These are phyloP conservation scores for Formica selysi DNA, from an alignment of 1,140 invertebrate species.

Conservation along the genomic window DNA sequence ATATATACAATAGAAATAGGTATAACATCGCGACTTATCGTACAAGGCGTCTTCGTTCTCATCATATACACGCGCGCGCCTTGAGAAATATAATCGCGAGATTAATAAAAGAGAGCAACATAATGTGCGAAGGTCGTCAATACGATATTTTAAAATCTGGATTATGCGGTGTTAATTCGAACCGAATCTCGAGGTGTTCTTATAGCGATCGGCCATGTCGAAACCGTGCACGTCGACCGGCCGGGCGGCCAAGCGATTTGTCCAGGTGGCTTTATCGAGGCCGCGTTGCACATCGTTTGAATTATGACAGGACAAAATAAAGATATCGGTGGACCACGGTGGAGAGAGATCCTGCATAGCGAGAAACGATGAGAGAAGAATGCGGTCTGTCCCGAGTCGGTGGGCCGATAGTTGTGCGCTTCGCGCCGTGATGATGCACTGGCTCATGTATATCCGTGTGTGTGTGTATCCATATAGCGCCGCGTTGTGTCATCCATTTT, in stretches of 20 bases:
- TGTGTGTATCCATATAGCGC: background rate
- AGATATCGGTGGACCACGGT: slow-evolving; percentile 62
- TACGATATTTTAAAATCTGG: slow-evolving; percentile 49
- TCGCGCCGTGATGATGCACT: background rate
- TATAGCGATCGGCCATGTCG: slow-evolving; percentile 16
- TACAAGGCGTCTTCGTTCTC: background rate
- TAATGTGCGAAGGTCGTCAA: slow-evolving; percentile 11
- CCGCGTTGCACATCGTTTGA: slow-evolving; percentile 63
- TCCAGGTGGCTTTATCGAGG: slow-evolving; percentile 61
- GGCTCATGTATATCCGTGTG: background rate
- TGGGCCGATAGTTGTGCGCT: slow-evolving; percentile 35
- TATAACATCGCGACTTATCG: background rate
- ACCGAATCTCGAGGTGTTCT: slow-evolving; percentile 40
- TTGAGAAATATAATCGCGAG: slow-evolving; percentile 40
- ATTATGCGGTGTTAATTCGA: slow-evolving; percentile 44
- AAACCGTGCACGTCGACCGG: slow-evolving; percentile 2
- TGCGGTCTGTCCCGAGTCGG: slow-evolving; percentile 63
- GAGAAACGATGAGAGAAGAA: slow-evolving; percentile 75
- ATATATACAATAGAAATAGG: background rate
- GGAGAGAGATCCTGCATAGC: slow-evolving; percentile 24
- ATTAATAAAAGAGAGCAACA: slow-evolving; percentile 1
- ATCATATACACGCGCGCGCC: background rate
- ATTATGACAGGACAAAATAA: slow-evolving; percentile 74
- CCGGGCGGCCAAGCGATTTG: slow-evolving; percentile 47
- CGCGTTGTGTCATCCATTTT: slow-evolving; percentile 41